Percentiles rank a stretch among this genome's conserved stretches.
Conservation (phyloP, 2,113 vertebrate species). For the Hemichromis elongatus region DNA sequence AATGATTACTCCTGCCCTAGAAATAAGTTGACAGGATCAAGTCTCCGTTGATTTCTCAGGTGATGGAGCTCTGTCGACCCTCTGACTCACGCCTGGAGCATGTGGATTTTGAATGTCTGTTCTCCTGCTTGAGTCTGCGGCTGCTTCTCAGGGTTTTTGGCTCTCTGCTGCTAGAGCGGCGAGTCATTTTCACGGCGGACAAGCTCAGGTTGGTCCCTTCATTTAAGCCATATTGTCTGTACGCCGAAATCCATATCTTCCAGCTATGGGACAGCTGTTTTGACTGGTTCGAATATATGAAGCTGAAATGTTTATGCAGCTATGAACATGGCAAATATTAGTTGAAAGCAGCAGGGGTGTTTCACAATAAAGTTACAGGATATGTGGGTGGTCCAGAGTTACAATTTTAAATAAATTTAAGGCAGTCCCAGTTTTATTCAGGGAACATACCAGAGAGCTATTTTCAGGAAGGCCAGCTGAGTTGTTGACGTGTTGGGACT, state of each 20-base stretch:
- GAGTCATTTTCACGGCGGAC: conserved; percentile 93
- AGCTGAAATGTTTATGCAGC: background rate
- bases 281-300: background rate
- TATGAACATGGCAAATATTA: background rate
- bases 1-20: background rate
- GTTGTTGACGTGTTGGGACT: background rate
- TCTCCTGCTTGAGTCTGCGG: conserved; percentile 85
- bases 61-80: conserved; percentile 88
- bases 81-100: conserved; percentile 91
- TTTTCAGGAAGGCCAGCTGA: conserved; percentile 15
- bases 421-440: conserved; percentile 1
- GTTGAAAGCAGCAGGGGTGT: background rate
- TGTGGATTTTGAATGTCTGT: conserved; percentile 89
- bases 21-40: background rate
- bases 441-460: conserved; percentile 34
- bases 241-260: background rate
- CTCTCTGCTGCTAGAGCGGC: conserved; percentile 88
- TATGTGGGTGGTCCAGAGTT: conserved; percentile 29
- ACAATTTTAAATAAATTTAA: background rate
- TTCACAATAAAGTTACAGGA: background rate
- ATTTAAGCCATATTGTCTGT: background rate
- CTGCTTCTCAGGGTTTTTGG: conserved; percentile 89
- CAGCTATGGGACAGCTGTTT: background rate
- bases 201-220: conserved; percentile 79
- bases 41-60: conserved; percentile 57